Base-by-base conservation (phyloP, 2,113 vertebrate genomes). In the Gymnogyps californianus region DNA sequence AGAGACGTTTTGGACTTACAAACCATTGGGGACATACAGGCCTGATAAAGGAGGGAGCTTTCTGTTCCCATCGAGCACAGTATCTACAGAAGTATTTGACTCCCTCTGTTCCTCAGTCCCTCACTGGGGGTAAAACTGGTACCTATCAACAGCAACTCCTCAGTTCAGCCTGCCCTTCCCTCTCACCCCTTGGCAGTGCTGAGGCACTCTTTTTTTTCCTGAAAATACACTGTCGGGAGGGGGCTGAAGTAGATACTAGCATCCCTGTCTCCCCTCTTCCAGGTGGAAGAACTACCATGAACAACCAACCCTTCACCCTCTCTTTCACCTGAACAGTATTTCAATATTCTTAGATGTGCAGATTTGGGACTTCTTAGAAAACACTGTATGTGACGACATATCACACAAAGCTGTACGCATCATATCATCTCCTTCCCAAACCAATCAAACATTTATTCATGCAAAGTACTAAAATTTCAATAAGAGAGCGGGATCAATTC, bases 171-270 rank as follows among this genome's bases (percentile, higher is more conserved):
- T 87, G 71, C 42, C 8, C 31, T 74, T 36, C 28, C 15, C 13
- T 17, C 47, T 13, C 24, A 13, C 22, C 12, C 66, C 69, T 25
- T 16, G 3, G 31, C 46, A 55, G 25, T 6, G 24, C 51, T 16
- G 19, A 58, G 6, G 7, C 42, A 59, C 32, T 49, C 18, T 74
- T 38, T 34, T 52, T 38, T 38, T 69, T 34, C 66, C 47, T n/a
- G 7, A 12, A 82, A 87, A 17, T 4, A 34, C 38, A 25, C 7
- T 4, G 0, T 6, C 1, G 1, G 13, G 16, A 83, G 7, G 5
- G 22, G 31, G 34, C 22, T 47, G 36, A 44, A 87, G 36, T 7
- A 42, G 12, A 4, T 44, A n/a, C 29, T 3, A 47, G 34, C 18
- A 71, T 16, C 6, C 17, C 16, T 14, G 10, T 2, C 12, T 40